Percentiles rank a stretch among this genome's conserved stretches.
phyloP scores from a whole-genome alignment of 2,113 vertebrate species.

The Centropus bengalensis region DNA sequence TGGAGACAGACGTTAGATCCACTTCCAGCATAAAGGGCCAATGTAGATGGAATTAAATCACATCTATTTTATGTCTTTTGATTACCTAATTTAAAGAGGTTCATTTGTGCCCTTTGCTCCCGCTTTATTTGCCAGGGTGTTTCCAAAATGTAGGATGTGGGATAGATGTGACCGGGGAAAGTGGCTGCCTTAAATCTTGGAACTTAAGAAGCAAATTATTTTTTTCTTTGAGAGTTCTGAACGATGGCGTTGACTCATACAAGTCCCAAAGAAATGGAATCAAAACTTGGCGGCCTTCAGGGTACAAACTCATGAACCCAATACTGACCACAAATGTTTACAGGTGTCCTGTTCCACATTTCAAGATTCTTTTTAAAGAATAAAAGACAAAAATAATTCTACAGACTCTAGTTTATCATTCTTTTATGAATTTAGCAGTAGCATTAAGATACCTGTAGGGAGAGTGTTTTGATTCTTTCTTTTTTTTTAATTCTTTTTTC shows the following conservation, averaged over 20 bases:
- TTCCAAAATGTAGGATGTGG: background rate
- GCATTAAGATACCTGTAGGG: background rate
- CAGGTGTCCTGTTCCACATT: background rate
- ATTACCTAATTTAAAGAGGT: background rate
- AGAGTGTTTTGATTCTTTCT: background rate
- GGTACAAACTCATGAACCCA: background rate
- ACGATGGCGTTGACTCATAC: background rate
- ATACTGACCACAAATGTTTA: background rate
- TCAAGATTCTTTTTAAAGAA: background rate
- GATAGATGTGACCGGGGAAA: background rate
- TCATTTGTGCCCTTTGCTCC: background rate
- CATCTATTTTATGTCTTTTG: background rate
- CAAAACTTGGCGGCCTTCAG: background rate
- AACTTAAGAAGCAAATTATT: background rate
- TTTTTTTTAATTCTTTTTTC: background rate
- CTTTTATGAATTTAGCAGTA: background rate
- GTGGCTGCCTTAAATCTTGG: background rate
- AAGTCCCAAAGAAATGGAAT: background rate
- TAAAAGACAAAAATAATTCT: background rate
- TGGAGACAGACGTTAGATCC: background rate
- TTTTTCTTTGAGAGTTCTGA: background rate
- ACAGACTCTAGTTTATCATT: background rate
- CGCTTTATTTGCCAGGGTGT: rapidly evolving
- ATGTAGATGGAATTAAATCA: background rate
- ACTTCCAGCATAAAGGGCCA: background rate